A percentile compares a stretch with the other conserved stretches of the same genome.
Conservation (phyloP, 2,888 invertebrate genomes). For the Hirtodrosophila confusa region DNA sequence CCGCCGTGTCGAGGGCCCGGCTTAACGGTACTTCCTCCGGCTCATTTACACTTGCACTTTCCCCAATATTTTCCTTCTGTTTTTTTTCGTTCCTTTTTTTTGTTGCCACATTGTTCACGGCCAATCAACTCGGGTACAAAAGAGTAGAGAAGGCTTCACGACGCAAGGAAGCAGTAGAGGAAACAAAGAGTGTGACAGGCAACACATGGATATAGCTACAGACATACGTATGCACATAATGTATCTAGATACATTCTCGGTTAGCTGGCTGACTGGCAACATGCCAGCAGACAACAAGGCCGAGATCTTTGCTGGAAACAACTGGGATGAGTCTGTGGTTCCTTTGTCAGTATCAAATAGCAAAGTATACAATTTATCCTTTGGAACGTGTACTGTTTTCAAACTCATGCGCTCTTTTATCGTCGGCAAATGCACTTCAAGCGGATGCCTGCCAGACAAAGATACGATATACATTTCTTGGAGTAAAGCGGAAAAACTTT, state of each 20-base stretch:
- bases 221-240: neutral
- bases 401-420: constrained; percentile 13
- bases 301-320: constrained; percentile 32
- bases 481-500: neutral
- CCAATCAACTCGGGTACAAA: constrained; percentile 55
- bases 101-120: constrained; percentile 50
- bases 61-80: constrained; percentile 26
- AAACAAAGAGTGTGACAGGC: constrained; percentile 43
- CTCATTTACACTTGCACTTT: constrained; percentile 45
- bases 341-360: constrained; percentile 24
- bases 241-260: constrained; percentile 1
- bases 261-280: constrained; percentile 34
- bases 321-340: constrained; percentile 9
- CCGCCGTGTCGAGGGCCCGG: constrained; percentile 1
- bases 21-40: constrained; percentile 19
- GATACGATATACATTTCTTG: constrained; percentile 3
- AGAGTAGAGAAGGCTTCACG: constrained; percentile 21
- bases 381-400: constrained; percentile 21
- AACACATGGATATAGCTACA: constrained; percentile 23
- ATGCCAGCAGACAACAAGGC: constrained; percentile 46
- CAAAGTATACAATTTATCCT: constrained; percentile 21
- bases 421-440: constrained; percentile 11
- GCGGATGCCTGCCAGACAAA: constrained; percentile 12
- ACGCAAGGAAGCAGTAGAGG: constrained; percentile 26
- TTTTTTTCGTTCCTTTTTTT: constrained; percentile 9